A percentile compares a stretch with the other conserved stretches of the same genome.
Conservation (phyloP, 2,113 vertebrate species). For the Coracopsis vasa region DNA sequence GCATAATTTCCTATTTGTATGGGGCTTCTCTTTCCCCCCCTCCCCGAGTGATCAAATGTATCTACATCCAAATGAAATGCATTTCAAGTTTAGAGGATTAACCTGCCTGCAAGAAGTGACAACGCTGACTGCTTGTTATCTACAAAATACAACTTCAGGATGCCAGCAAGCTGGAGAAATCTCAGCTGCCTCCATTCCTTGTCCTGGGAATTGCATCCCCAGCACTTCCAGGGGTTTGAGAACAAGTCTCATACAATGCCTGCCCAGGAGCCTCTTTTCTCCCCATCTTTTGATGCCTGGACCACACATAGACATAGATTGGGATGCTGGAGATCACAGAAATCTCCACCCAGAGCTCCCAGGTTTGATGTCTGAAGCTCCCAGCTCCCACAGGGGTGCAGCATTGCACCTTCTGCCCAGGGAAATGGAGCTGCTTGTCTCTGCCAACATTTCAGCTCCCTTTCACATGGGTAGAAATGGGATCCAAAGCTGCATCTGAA, state of each 20-base stretch:
- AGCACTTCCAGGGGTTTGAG: neutral
- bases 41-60: neutral
- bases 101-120: neutral
- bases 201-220: neutral
- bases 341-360: neutral
- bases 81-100: neutral
- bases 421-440: neutral
- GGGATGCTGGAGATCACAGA: accelerated
- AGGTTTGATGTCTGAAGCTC: neutral
- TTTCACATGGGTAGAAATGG: accelerated
- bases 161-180: neutral
- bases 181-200: neutral
- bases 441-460: neutral
- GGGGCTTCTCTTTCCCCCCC: neutral
- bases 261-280: neutral
- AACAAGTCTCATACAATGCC: accelerated
- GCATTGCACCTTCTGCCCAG: neutral
- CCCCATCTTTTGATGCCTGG: neutral
- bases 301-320: accelerated
- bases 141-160: neutral
- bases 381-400: constrained; percentile 1
- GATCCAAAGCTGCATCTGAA: accelerated
- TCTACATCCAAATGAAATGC: neutral
- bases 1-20: constrained; percentile 27
- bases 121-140: neutral